Evolutionary conservation across 1,140 invertebrate species (phyloP).

Genomic region (Papilio aristodemus): DNA sequence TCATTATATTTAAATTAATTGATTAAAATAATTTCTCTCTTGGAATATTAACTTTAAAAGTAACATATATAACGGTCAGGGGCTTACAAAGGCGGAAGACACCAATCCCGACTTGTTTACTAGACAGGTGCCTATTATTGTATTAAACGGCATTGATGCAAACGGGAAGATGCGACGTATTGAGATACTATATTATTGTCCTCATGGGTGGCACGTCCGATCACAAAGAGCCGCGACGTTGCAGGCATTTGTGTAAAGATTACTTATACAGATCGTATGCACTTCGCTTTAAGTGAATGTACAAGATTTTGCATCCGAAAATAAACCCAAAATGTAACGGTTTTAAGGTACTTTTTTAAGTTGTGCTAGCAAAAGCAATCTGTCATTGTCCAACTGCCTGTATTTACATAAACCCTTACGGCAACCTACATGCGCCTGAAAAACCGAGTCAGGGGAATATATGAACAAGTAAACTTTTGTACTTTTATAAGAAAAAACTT

Average conservation of each 20-base stretch:
- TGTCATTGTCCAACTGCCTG: not conserved
- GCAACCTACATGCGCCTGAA: constrained; percentile 6
- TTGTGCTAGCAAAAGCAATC: not conserved
- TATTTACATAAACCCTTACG: constrained; percentile 8
- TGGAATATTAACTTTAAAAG: not conserved
- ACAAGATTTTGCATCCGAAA: not conserved
- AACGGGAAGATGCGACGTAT: constrained; percentile 28
- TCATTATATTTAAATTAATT: not conserved
- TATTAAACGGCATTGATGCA: constrained; percentile 51
- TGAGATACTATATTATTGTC: constrained; percentile 21
- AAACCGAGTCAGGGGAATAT: constrained; percentile 8
- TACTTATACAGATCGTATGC: not conserved
- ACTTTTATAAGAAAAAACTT: not conserved
- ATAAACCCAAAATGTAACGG: constrained; percentile 1
- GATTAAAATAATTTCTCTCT: not conserved
- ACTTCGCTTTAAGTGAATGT: not conserved
- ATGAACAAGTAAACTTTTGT: not conserved
- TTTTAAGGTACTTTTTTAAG: not conserved
- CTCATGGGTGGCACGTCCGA: constrained; percentile 4
- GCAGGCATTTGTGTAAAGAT: constrained; percentile 1
- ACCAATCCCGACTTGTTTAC: constrained; percentile 54
- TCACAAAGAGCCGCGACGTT: not conserved
- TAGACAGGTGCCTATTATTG: constrained; percentile 52
- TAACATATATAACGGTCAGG: constrained; percentile 44
- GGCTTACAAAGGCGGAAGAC: constrained; percentile 50